A percentile compares a stretch with the other conserved stretches of the same genome.
Conservation (phyloP, 2,113 vertebrate species). For the Pollimyrus isidori region DNA sequence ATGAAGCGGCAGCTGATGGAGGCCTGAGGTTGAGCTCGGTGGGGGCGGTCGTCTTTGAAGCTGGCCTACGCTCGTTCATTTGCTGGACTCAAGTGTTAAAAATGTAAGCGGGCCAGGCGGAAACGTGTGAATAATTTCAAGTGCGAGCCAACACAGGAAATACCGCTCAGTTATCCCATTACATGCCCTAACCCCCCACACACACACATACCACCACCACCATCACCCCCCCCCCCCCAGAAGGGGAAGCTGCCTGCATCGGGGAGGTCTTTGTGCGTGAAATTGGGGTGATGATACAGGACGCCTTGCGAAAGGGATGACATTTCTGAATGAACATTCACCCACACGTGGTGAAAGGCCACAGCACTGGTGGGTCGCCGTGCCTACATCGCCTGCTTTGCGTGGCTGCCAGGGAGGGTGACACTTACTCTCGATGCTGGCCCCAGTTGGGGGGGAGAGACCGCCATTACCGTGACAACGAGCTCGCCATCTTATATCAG, state of each 20-base stretch:
- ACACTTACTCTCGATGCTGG: not conserved
- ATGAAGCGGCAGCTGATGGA: not conserved
- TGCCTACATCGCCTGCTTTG: not conserved
- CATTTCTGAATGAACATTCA: not conserved
- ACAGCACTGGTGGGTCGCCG: not conserved
- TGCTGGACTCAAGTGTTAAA: not conserved
- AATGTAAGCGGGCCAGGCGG: not conserved
- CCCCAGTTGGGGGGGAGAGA: not conserved
- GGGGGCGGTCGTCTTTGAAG: not conserved
- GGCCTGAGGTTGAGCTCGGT: not conserved
- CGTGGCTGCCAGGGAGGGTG: not conserved
- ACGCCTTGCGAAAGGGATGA: not conserved
- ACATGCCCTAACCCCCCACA: not conserved
- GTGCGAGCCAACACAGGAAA: not conserved
- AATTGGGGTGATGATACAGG: not conserved
- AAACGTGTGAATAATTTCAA: not conserved
- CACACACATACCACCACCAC: not conserved
- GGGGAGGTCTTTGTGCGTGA: not conserved
- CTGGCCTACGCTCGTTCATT: not conserved
- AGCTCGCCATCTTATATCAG: not conserved
- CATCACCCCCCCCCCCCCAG: not conserved
- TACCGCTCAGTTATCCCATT: not conserved
- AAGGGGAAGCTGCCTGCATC: not conserved
- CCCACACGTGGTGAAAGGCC: not conserved
- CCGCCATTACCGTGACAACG: not conserved